These are phyloP conservation scores for Seriola quinqueradiata DNA, from an alignment of 2,113 vertebrate genomes.

Conservation along the genomic window DNA sequence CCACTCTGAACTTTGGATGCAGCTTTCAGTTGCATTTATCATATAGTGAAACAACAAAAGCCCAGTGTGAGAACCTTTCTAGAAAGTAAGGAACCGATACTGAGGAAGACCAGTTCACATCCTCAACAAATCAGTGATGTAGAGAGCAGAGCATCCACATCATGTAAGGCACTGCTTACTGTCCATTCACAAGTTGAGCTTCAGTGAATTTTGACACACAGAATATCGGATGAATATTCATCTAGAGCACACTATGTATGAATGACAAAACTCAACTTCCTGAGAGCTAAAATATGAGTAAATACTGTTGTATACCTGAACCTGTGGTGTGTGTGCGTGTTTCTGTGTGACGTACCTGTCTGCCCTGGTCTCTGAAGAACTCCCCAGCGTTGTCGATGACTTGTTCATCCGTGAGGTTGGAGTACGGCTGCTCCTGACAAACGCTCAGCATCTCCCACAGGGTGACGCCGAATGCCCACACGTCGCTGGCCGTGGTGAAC, in stretches of 20 bases:
- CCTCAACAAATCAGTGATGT: neutral
- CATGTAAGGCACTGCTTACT: neutral
- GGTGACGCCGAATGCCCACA: constrained; percentile 96
- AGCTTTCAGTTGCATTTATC: neutral
- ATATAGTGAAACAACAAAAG: neutral
- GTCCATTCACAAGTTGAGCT: neutral
- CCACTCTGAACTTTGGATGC: neutral
- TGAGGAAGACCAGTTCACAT: neutral
- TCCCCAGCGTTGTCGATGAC: constrained; percentile 95
- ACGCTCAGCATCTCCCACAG: constrained; percentile 95
- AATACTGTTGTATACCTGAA: neutral
- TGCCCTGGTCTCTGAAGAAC: constrained; percentile 93
- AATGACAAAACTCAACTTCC: too few relatives aligned
- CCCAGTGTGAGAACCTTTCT: neutral
- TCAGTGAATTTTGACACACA: neutral
- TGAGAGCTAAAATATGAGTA: too few relatives aligned
- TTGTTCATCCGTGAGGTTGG: constrained; percentile 91
- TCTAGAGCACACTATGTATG: neutral
- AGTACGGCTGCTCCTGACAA: constrained; percentile 94
- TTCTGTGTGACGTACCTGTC: constrained; percentile 84
- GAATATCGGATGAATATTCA: neutral
- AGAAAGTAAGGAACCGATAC: neutral
- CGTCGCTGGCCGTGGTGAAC: constrained; percentile 93
- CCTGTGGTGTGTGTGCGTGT: neutral
- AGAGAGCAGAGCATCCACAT: neutral